Evolutionary conservation across 2,888 invertebrate species (phyloP), one percentile per base, ranked within the genome.

Genomic region (Salpingus planirostris): DNA sequence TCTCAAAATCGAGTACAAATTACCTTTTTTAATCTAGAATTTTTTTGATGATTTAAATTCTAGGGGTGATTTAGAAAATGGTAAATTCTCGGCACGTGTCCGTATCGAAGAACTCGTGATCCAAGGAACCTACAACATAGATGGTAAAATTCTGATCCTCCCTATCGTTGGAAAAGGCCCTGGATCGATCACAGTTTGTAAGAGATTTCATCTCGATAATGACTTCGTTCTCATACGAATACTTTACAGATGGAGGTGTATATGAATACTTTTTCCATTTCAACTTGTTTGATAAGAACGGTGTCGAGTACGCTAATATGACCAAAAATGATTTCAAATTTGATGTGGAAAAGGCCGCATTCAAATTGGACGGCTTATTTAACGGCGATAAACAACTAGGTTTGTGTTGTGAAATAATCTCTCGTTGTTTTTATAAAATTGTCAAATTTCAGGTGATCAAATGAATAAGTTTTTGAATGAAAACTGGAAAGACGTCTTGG

Each of bases 381-480:
- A 23, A 23, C 23, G 23, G 23, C 5, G 23, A 23, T 23, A 8
- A 23, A 23, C 5, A 11, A 5, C 10, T 23, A 11, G 23, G 23
- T 23, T 10, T 5, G 23, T n/a, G n/a, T n/a, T n/a, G n/a, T n/a
- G n/a, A n/a, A n/a, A n/a, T n/a, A 18, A 5, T 18, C 5, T 18
- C 5, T 18, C 8, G 8, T 18, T 18, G 5, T 18, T 18, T 18
- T 18, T 18, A 18, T 18, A 8, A 18, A 18, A 18, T 18, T 18
- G 18, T 18, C 8, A 8, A 18, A 18, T 23, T 23, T 23, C 11
- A 23, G 23, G 23, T 23, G 23, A 23, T 23, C 23, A 23, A 11
- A 27, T 27, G 11, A 27, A 27, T 18, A 27, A 15, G 18, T 15
- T 27, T n/a, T 18, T 27, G 15, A 27, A 27, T 11, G 27, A 27